phyloP scores from a whole-genome alignment of 1,140 invertebrate genomes.

The Aphelenchoides fujianensis region DNA sequence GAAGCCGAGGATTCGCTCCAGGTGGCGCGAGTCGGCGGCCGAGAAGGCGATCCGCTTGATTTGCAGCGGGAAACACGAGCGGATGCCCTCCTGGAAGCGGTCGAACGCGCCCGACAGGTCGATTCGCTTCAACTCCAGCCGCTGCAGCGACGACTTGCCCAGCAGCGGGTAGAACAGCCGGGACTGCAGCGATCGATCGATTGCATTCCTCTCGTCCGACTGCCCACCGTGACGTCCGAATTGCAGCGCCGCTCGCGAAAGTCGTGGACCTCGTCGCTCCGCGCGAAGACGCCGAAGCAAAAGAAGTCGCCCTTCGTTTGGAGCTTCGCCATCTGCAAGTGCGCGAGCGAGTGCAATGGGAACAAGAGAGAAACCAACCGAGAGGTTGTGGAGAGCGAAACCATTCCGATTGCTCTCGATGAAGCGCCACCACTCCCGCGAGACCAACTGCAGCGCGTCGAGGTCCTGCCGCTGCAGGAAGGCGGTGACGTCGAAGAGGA shows the following conservation, averaged over 20 bases:
- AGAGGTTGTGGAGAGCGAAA: constrained; percentile 8
- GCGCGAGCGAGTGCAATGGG: too few species aligned
- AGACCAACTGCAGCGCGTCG: not conserved
- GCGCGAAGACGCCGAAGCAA: constrained; percentile 16
- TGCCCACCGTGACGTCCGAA: constrained; percentile 12
- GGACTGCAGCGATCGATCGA: not conserved
- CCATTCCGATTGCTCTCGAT: constrained; percentile 16
- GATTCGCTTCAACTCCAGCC: constrained; percentile 5
- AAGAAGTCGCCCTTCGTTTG: constrained; percentile 11
- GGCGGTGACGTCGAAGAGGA: constrained; percentile 1
- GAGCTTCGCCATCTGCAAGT: constrained; percentile 1
- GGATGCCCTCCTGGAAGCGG: constrained; percentile 13
- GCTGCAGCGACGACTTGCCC: not conserved
- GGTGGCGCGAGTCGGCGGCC: not conserved
- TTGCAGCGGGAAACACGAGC: constrained; percentile 4
- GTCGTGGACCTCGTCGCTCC: not conserved
- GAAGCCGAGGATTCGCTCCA: constrained; percentile 1
- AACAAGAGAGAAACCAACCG: too few species aligned
- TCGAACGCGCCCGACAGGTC: constrained; percentile 8
- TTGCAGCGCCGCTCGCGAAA: constrained; percentile 19
- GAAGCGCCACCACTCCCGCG: not conserved
- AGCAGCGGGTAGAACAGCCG: constrained; percentile 14
- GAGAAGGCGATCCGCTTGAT: not conserved
- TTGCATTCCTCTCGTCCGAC: too few species aligned
- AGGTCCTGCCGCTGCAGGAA: constrained; percentile 4